Base-by-base conservation (phyloP, 2,113 vertebrate genomes). In the Daubentonia madagascariensis region DNA sequence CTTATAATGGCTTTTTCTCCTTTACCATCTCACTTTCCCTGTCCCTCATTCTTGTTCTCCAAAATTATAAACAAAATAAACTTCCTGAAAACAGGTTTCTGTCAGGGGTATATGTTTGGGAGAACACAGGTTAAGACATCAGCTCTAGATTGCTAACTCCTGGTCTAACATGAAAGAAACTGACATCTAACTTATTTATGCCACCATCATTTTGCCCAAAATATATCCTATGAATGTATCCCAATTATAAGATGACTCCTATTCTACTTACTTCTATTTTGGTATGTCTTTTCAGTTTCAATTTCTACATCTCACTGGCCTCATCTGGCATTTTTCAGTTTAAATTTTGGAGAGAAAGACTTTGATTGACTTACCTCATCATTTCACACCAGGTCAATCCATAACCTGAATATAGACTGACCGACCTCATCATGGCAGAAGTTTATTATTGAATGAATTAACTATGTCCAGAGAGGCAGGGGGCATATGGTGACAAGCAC, bases 341-440 rank as follows among this genome's bases (percentile, higher is more conserved):
- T 83, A 94, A 91, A 65, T 94, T 97, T 23, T 61, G 93, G 61
- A 78, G 23, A 65, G 59, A 89, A 95, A 87, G 35, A 79, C 57
- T 90, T 94, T 92, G 76, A 73, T 72, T 91, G 87, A 70, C 89
- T 85, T 93, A 75, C 54, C 28, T 86, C 88, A 81, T 65, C 80
- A 54, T 73, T 92, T 85, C 54, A 89, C 67, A 75, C n/a, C n/a
- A 65, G 80, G 37, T 87, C 57, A 85, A 76, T 75, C 32, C 9
- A 59, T 86, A 97, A 50, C 48, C 67, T 94, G 30, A 67, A 52
- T 67, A 52, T n/a, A 57, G 61, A 91, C 37, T n/a, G 43, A 85
- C 32, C 43, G 73, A 73, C 9, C 79, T 87, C 23, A 11, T 63
- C 25, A 5, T 76, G 67, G 37, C 79, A 75, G 61, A 81, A 68